These are phyloP conservation scores for Mustela nigripes DNA, from an alignment of 2,113 vertebrate genomes.

Conservation along the genomic window DNA sequence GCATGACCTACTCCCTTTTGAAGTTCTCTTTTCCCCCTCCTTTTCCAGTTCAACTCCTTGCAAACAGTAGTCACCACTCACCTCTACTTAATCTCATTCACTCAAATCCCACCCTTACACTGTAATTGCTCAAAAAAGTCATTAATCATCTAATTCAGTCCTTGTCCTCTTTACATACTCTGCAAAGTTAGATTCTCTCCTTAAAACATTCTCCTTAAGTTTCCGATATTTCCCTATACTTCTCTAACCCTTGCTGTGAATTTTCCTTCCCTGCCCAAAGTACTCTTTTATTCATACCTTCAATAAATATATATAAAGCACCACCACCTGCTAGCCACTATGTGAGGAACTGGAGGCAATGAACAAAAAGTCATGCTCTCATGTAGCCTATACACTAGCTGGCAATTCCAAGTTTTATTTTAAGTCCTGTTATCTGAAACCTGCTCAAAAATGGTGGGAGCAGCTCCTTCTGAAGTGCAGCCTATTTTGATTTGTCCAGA, in stretches of 20 bases:
- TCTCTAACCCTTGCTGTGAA: neutral
- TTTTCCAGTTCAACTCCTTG: neutral
- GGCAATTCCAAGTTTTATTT: neutral
- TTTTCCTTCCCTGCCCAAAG: constrained; percentile 2
- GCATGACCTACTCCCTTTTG: neutral
- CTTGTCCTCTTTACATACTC: neutral
- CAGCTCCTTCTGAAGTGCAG: neutral
- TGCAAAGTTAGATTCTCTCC: neutral
- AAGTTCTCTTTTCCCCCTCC: neutral
- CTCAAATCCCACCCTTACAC: neutral
- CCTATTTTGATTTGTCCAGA: neutral
- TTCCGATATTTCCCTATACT: neutral
- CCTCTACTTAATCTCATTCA: neutral
- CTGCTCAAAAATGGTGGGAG: neutral
- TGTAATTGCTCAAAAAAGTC: neutral
- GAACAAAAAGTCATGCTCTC: neutral
- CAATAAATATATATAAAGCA: neutral
- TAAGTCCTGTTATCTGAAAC: constrained; percentile 18
- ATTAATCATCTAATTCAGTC: neutral
- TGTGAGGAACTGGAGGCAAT: neutral
- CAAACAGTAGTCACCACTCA: neutral
- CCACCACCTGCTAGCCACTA: neutral
- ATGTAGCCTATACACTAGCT: neutral
- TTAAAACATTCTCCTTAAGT: constrained; percentile 4
- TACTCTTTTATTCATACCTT: neutral